Conservation (phyloP, 2,888 invertebrate species). For the Standfussiana lucernea region DNA sequence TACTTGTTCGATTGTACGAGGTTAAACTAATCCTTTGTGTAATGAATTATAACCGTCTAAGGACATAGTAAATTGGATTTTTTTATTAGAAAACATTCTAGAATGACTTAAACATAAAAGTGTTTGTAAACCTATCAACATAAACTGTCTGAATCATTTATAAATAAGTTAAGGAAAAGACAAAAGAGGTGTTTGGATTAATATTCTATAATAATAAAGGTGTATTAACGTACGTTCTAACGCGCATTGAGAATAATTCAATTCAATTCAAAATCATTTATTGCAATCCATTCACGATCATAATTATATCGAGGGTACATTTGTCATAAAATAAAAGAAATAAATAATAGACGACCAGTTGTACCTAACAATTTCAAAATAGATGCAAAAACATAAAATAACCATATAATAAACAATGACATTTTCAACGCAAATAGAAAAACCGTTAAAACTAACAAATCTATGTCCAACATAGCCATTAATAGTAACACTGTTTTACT, state of each 20-base stretch:
- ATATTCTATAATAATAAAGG: not conserved
- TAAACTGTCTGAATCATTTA: constrained; percentile 1
- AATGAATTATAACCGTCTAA: constrained; percentile 16
- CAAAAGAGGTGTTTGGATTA: not conserved
- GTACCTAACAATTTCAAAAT: not conserved
- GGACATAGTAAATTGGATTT: not conserved
- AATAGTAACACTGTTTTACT: constrained; percentile 36
- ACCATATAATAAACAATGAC: constrained; percentile 3
- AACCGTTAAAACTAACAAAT: constrained; percentile 58
- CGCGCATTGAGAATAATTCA: not conserved
- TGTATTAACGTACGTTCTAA: not conserved
- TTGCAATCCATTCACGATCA: too few species aligned
- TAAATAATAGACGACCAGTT: not conserved
- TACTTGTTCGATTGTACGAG: constrained; percentile 19
- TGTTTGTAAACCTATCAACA: not conserved
- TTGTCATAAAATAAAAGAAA: too few species aligned
- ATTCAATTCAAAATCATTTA: too few species aligned
- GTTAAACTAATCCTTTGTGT: constrained; percentile 18
- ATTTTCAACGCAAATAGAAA: constrained; percentile 19
- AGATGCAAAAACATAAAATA: constrained; percentile 6
- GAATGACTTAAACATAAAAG: not conserved
- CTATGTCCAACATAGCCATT: constrained; percentile 41
- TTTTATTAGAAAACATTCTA: not conserved
- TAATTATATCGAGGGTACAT: too few species aligned
- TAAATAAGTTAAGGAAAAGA: not conserved